Evolutionary conservation across 2,797 vertebrate genomes (phyloP).

Genomic region (Bufotes viridis): DNA sequence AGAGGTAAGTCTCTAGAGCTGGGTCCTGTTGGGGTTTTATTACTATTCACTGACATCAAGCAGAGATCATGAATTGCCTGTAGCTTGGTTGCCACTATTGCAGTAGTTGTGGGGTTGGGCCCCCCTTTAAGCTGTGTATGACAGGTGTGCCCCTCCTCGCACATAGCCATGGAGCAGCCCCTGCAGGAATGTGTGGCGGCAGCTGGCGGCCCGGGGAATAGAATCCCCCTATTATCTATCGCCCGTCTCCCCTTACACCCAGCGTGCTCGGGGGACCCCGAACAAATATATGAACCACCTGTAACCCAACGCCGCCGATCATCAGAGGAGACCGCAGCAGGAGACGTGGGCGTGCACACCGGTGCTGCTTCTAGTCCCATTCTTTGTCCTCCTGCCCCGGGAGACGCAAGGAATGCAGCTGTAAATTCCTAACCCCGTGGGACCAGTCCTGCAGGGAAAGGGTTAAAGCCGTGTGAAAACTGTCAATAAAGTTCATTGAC

Average conservation of each 20-base stretch:
- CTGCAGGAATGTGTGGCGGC: constrained; percentile 19
- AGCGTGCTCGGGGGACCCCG: too few relatives aligned
- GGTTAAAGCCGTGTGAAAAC: neutral
- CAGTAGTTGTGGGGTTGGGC: too few relatives aligned
- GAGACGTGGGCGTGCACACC: neutral
- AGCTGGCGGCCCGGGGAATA: neutral
- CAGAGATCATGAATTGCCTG: neutral
- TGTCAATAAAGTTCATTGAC: neutral
- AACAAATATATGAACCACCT: neutral
- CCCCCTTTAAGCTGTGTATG: neutral
- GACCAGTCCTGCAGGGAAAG: neutral
- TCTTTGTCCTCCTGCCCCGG: neutral
- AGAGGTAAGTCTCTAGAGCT: constrained; percentile 77
- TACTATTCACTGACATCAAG: neutral
- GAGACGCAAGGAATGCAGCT: constrained; percentile 23
- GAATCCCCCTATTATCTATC: neutral
- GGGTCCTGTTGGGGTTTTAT: too few relatives aligned
- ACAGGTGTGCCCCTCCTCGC: neutral
- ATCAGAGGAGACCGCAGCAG: neutral
- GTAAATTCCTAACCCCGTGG: constrained; percentile 39
- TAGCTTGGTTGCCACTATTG: too few relatives aligned
- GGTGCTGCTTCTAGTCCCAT: neutral
- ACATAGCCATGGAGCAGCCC: constrained; percentile 3
- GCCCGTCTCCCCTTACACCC: neutral
- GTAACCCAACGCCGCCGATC: neutral